Evolutionary conservation across 2,113 vertebrate species (phyloP).

Genomic region (Pluvialis apricaria): DNA sequence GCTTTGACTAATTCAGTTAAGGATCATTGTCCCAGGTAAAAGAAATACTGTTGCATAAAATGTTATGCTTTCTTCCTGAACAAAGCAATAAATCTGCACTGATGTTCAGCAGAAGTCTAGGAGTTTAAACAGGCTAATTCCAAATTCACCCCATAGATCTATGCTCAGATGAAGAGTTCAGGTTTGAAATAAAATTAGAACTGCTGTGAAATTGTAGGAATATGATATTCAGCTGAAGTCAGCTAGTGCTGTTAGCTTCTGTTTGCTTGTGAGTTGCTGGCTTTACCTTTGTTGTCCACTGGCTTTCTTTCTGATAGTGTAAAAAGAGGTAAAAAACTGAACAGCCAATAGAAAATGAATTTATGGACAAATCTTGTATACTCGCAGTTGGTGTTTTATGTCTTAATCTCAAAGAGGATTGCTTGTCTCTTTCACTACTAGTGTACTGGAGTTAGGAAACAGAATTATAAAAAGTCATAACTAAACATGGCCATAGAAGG

Average conservation of each 20-base stretch:
- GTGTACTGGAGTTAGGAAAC: not conserved
- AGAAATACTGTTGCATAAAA: not conserved
- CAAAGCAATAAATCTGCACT: not conserved
- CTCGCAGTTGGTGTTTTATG: not conserved
- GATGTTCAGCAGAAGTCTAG: not conserved
- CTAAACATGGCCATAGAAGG: not conserved
- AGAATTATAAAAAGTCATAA: not conserved
- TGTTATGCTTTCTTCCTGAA: not conserved
- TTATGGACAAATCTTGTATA: not conserved
- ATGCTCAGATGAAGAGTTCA: not conserved
- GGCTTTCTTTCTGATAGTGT: not conserved
- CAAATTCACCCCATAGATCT: not conserved
- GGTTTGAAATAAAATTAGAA: not conserved
- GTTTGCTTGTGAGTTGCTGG: not conserved
- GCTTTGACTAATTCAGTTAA: not conserved
- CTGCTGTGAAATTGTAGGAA: not conserved
- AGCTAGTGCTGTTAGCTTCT: not conserved
- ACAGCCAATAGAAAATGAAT: not conserved
- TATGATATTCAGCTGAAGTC: not conserved
- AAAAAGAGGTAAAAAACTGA: not conserved
- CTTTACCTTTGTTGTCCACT: not conserved
- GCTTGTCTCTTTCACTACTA: not conserved
- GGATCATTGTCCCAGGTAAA: not conserved
- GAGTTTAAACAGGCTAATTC: not conserved
- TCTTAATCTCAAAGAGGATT: not conserved